A percentile compares a stretch with the other conserved stretches of the same genome.
Evolutionary conservation across 2,888 invertebrate genomes (phyloP).

Genomic region (Dicycla oo): DNA sequence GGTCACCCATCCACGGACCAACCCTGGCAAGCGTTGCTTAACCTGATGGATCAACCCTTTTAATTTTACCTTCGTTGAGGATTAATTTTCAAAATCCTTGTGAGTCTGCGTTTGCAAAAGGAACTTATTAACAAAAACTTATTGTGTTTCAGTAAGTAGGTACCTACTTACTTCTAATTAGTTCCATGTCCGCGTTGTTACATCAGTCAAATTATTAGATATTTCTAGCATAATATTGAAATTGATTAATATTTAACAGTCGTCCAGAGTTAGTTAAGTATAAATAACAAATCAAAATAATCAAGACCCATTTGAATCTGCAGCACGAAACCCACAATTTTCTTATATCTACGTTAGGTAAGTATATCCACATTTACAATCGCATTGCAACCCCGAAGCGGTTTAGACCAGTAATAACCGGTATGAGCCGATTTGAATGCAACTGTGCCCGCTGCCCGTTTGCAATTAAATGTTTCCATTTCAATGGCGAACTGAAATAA

Average conservation of each 20-base stretch:
- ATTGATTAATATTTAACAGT: background rate
- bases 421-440: constrained; percentile 77
- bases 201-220: too few species aligned
- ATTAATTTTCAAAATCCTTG: constrained; percentile 11
- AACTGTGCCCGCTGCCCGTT: constrained; percentile 69
- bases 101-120: background rate
- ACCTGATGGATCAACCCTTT: too few species aligned
- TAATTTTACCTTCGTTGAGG: constrained; percentile 3
- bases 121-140: background rate
- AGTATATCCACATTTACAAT: constrained; percentile 49
- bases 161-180: background rate
- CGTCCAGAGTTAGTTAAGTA: background rate
- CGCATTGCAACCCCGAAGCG: constrained; percentile 56
- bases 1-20: too few species aligned
- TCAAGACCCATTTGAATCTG: constrained; percentile 21
- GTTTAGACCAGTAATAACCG: constrained; percentile 69
- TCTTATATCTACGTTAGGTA: constrained; percentile 23
- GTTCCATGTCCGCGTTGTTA: too few species aligned
- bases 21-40: too few species aligned
- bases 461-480: constrained; percentile 83
- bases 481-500: constrained; percentile 75
- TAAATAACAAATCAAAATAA: constrained; percentile 16
- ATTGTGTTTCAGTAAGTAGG: constrained; percentile 1
- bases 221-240: background rate
- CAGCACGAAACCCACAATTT: constrained; percentile 38